Conservation (phyloP, 2,797 vertebrate genomes). For the Denticeps clupeoides region DNA sequence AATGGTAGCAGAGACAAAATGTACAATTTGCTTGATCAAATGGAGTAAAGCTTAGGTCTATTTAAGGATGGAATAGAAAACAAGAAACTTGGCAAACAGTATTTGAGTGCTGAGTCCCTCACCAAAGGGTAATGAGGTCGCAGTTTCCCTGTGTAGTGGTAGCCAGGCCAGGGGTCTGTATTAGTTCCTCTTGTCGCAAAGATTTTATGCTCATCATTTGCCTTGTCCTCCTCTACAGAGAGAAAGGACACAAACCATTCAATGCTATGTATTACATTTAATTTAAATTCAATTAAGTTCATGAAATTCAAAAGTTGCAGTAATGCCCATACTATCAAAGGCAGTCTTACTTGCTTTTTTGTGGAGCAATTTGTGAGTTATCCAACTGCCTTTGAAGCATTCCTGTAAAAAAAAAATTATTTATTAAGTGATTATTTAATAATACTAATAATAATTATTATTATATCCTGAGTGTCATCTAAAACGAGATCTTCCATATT, state of each 20-base stretch:
- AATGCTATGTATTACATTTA: too few species aligned
- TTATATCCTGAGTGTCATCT: too few species aligned
- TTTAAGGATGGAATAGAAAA: too few species aligned
- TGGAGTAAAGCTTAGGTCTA: too few species aligned
- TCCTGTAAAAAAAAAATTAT: slow-evolving; percentile 77
- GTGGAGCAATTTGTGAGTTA: slow-evolving; percentile 88
- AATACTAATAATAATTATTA: neutral
- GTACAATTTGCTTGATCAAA: too few species aligned
- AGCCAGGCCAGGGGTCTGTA: slow-evolving; percentile 94
- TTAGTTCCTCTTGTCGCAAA: slow-evolving; percentile 79
- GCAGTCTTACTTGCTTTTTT: slow-evolving; percentile 99
- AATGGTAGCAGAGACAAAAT: too few species aligned
- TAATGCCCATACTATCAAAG: too few species aligned
- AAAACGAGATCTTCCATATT: too few species aligned
- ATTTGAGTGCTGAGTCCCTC: slow-evolving; percentile 26
- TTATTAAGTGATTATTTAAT: neutral
- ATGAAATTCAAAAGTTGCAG: too few species aligned
- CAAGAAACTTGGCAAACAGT: too few species aligned
- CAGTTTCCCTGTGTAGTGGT: slow-evolving; percentile 90
- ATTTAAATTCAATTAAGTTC: too few species aligned
- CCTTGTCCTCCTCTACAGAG: slow-evolving; percentile 80
- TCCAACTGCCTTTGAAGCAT: slow-evolving; percentile 98
- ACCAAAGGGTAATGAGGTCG: slow-evolving; percentile 93
- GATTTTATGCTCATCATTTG: slow-evolving; percentile 76
- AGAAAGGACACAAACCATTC: slow-evolving; percentile 9